Evolutionary conservation across 2,888 invertebrate species (phyloP).

Genomic region (Spilosoma lubricipeda): DNA sequence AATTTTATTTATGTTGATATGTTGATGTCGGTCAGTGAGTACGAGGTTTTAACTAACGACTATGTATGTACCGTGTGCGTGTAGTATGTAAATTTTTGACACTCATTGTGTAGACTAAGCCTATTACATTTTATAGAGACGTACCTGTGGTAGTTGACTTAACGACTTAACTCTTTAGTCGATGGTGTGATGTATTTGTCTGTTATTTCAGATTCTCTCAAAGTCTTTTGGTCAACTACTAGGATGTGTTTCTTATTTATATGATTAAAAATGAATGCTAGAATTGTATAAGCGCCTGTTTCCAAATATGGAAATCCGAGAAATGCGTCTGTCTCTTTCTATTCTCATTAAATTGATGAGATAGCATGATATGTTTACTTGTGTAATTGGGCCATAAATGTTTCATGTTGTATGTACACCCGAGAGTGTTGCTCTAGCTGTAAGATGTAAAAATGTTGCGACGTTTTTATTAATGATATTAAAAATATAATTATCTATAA

Average conservation of each 20-base stretch:
- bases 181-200: background rate
- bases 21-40: slow-evolving; percentile 37
- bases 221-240: slow-evolving; percentile 26
- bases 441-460: slow-evolving; percentile 72
- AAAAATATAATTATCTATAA: slow-evolving; percentile 47
- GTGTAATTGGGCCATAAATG: slow-evolving; percentile 48
- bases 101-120: slow-evolving; percentile 54
- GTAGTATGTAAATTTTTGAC: slow-evolving; percentile 50
- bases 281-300: slow-evolving; percentile 32
- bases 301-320: slow-evolving; percentile 4
- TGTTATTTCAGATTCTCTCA: background rate
- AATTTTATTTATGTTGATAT: slow-evolving; percentile 27
- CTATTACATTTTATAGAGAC: slow-evolving; percentile 41
- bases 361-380: slow-evolving; percentile 10
- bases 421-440: slow-evolving; percentile 62
- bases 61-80: slow-evolving; percentile 47
- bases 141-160: slow-evolving; percentile 29
- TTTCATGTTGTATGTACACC: slow-evolving; percentile 71
- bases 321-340: slow-evolving; percentile 10
- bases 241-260: slow-evolving; percentile 27
- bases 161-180: slow-evolving; percentile 14
- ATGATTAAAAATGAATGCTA: slow-evolving; percentile 47
- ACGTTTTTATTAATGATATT: slow-evolving; percentile 60
- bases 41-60: slow-evolving; percentile 35
- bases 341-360: slow-evolving; percentile 4